Base-by-base conservation (phyloP, 2,888 invertebrate species). In the Dusona sp. region DNA sequence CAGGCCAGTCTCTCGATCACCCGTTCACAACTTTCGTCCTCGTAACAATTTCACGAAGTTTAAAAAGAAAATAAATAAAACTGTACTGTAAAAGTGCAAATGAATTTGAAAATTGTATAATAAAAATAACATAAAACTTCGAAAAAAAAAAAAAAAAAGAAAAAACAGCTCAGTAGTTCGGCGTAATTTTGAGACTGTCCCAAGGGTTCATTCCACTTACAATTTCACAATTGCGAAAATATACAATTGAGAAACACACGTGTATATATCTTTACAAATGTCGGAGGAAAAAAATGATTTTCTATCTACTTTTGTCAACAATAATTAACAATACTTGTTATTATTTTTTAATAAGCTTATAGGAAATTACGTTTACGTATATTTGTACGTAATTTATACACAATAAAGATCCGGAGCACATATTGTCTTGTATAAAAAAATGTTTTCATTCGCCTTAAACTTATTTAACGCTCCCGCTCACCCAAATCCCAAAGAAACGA, bases 231-330 rank as follows among this genome's bases (percentile, higher is more conserved):
- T 77, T 85, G 85, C 88, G 83, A 75, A 74, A 80, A 61, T 13
- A n/a, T 45, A 29, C 42, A 29, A n/a, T 16, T 51, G 1, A 68
- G 48, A 79, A 72, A 77, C 88, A 89, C 29, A 61, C 16, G 29
- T 61, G 61, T 29, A 3, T 16, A 29, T 2, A 83, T 89, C 88
- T 90, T 90, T 91, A 90, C 88, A 90, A 91, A 90, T 91, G 90
- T 91, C 90, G 82, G 91, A 90, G 92, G 92, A 91, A 91, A 88
- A 48, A 68, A 78, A 68, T 78, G 77, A 77, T 51, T 51, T 22
- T 54, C 25, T 54, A 6, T 73, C 36, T 22, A 36, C 13, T n/a
- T 25, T 54, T 42, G 36, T 25, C 33, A 0, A 25, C 13, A 19
- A 74, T 36, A 22, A 61, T 74, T 22, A 42, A 67, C 74, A 78